Percentiles rank a stretch among this genome's conserved stretches.
These are phyloP conservation scores for Lasioglossum lativentre DNA, from an alignment of 2,888 invertebrate species.

Conservation along the genomic window DNA sequence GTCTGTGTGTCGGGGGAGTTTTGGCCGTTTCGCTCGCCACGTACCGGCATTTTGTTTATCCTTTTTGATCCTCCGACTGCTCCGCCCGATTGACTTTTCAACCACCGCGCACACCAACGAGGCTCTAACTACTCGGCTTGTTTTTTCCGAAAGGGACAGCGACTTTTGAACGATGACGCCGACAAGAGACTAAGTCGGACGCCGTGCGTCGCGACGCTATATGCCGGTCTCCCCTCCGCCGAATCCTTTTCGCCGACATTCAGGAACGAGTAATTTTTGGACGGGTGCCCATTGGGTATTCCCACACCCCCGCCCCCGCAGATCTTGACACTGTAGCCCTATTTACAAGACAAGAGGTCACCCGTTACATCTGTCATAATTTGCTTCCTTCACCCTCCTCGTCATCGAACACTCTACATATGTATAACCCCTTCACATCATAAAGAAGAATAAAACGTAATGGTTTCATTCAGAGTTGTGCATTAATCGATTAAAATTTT, in stretches of 20 bases:
- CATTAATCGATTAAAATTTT: too few relatives aligned
- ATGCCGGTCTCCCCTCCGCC: conserved; percentile 84
- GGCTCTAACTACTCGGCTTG: not conserved
- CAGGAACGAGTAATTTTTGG: conserved; percentile 77
- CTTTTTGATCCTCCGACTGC: conserved; percentile 26
- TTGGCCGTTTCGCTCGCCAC: conserved; percentile 59
- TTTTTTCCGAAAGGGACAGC: conserved; percentile 50
- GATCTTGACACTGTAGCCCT: conserved; percentile 73
- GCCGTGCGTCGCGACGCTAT: conserved; percentile 85
- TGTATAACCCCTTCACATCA: not conserved
- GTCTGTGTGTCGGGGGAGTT: not conserved
- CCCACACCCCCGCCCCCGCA: conserved; percentile 81
- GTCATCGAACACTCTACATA: not conserved
- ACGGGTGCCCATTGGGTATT: conserved; percentile 80
- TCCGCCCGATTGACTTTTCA: conserved; percentile 51
- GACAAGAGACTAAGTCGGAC: conserved; percentile 81
- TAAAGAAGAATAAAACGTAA: not conserved
- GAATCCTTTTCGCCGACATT: conserved; percentile 67
- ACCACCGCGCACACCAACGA: conserved; percentile 47
- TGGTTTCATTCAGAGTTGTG: too few relatives aligned
- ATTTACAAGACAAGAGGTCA: conserved; percentile 54
- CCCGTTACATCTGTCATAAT: conserved; percentile 25
- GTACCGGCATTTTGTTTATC: conserved; percentile 80
- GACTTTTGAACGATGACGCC: conserved; percentile 78
- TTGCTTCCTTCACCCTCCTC: not conserved